Evolutionary conservation across 2,888 invertebrate genomes (phyloP).

Genomic region (Cephus runcator): DNA sequence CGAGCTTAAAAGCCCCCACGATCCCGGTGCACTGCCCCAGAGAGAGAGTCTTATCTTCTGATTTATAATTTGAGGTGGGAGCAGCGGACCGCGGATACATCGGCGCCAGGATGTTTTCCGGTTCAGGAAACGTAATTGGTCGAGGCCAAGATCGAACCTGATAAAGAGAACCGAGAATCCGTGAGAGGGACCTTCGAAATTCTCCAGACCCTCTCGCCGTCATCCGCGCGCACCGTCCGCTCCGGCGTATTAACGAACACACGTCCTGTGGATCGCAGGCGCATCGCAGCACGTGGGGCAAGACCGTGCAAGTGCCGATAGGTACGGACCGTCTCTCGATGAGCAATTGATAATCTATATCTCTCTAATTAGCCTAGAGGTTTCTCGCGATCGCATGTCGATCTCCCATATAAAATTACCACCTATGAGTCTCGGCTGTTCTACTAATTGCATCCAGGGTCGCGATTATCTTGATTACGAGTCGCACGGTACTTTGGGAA

Average conservation of each 20-base stretch:
- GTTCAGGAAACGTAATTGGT: conserved; percentile 62
- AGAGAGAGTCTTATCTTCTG: conserved; percentile 48
- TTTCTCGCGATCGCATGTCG: not conserved
- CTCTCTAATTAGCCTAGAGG: not conserved
- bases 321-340: not conserved
- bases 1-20: conserved; percentile 61
- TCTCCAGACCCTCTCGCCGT: not conserved
- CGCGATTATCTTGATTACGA: not conserved
- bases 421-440: not conserved
- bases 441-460: not conserved
- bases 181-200: conserved; percentile 19
- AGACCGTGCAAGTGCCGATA: not conserved
- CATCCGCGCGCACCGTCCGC: not conserved
- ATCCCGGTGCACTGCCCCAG: conserved; percentile 33
- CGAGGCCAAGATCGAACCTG: conserved; percentile 40
- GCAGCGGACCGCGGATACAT: conserved; percentile 39
- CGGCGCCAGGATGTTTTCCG: conserved; percentile 55
- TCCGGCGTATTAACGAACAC: not conserved
- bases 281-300: not conserved
- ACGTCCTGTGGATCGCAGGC: not conserved
- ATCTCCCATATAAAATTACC: not conserved
- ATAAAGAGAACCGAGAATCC: conserved; percentile 7
- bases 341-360: not conserved
- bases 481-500: not conserved
- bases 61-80: conserved; percentile 57